Conservation (phyloP, 2,888 invertebrate species). For the Anagyrus pseudococci region DNA sequence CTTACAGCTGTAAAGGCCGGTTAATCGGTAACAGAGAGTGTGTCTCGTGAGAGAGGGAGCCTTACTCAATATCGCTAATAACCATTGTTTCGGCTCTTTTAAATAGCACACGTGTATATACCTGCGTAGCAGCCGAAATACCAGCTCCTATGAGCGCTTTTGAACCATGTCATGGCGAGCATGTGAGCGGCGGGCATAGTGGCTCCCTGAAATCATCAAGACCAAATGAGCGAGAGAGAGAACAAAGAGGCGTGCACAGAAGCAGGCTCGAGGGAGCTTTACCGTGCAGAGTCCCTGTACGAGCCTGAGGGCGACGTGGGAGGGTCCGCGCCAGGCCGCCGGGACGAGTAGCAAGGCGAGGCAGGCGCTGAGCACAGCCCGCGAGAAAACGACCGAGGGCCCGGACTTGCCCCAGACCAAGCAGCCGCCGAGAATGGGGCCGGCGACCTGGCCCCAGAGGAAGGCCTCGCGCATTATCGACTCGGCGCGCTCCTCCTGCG, state of each 20-base stretch:
- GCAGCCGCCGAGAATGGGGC: constrained; percentile 65
- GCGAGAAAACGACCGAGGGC: constrained; percentile 66
- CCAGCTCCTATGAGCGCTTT: constrained; percentile 65
- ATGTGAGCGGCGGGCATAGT: constrained; percentile 69
- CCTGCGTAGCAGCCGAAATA: constrained; percentile 68
- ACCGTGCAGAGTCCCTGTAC: constrained; percentile 68
- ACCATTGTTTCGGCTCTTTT: no score
- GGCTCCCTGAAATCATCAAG: constrained; percentile 65
- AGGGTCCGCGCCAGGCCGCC: constrained; percentile 67
- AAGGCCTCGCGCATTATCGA: constrained; percentile 66
- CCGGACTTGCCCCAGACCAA: constrained; percentile 66
- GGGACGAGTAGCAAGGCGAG: constrained; percentile 65
- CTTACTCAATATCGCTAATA: background rate
- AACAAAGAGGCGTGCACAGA: background rate
- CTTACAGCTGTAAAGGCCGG: constrained; percentile 64
- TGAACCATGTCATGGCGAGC: constrained; percentile 68
- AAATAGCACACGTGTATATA: constrained; percentile 43
- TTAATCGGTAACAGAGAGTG: background rate
- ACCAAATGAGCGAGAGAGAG: constrained; percentile 4
- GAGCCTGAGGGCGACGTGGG: constrained; percentile 65
- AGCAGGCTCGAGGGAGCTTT: constrained; percentile 34
- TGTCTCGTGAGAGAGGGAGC: background rate
- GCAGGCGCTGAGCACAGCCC: constrained; percentile 67
- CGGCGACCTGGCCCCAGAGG: constrained; percentile 67
- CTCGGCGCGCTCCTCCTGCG: constrained; percentile 65